Base-by-base conservation (phyloP, 2,113 vertebrate genomes). In the Pygoscelis antarcticus region DNA sequence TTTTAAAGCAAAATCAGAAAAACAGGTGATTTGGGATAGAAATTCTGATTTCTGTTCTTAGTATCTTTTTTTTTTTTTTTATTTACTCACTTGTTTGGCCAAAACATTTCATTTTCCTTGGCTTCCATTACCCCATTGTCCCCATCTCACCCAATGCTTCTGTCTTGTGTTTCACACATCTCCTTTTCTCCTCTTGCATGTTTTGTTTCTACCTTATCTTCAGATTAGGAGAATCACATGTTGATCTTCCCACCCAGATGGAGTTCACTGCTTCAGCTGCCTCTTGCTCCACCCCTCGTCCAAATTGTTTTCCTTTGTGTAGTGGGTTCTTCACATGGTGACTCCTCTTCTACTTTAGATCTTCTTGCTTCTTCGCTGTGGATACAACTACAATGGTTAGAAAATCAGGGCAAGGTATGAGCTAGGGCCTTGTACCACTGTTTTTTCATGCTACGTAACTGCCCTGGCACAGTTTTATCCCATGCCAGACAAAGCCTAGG, bases 21-120 rank as follows among this genome's bases (percentile, higher is more conserved):
- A 77, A 52, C 0, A 0, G 3, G 3, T 46, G 5, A 27, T 11
- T 30, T 0, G 7, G 23, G 12, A 30, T 46, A 9, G 16, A 92
- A 83, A n/a, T 47, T 64, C 15, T 38, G 13, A 26, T 46, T 69
- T 94, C 26, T 72, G 5, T 27, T 77, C n/a, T 62, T 29, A 21
- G 2, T 21, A 4, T 40, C 2, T 46, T 16, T 1, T 19, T 3
- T 10, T 23, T 17, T 58, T 34, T 74, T 78, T 40, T 38, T 9
- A 38, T 58, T 38, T 40, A 19, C 6, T 88, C 10, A 47, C 1
- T 54, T 30, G 0, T 76, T 83, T 34, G 16, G 12, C 25, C 27
- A 40, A 79, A 82, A n/a, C 1, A 0, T 61, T 72, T 86, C 1
- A 0, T 6, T 79, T 85, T 47, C 16, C 34, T 82, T 62, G 20